Base-by-base conservation (phyloP, 2,888 invertebrate species). In the Coelinius sp. region DNA sequence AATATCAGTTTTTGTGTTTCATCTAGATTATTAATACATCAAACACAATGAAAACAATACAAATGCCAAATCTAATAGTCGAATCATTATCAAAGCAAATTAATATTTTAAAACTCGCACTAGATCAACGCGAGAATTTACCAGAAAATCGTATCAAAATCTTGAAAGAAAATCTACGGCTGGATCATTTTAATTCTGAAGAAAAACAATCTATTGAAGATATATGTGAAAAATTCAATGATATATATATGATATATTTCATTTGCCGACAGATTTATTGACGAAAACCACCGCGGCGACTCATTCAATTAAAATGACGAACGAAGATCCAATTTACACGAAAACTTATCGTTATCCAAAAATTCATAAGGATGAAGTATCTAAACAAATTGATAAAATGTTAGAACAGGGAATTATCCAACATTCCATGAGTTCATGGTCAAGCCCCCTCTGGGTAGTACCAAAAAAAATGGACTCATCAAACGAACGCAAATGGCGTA, bases 381-480 rank as follows among this genome's bases (percentile, higher is more conserved):
- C 5, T 10, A 38, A 38, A 8, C 38, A 38, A 62, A 70, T 80
- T 5, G 46, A 69, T 4, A 73, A 79, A 62, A 76, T 84, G 76
- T 53, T 83, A n/a, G 69, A 78, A 4, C 68, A 78, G 14, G 78
- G 77, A 12, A 74, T 82, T 8, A 79, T 82, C 10, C 64, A 76
- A 65, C 79, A 76, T 3, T 83, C 82, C 1, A 73, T 68, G 2
- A 81, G 80, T 22, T 85, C 86, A 31, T 31, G 31, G 31, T 31
- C 31, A 3, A 31, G 31, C 7, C 31, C 31, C 31, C 31, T 31
- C 3, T 31, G 38, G 38, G 10, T 88, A 0, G 85, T 85, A 1
- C 76, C 76, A 17, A 88, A 87, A 75, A 84, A 83, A 68, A 77
- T 82, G 10, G 76, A 75, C 10, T 74, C 76, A 14, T 73, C 71